Conservation (phyloP, 2,113 vertebrate genomes). For the Aphyosemion australe region DNA sequence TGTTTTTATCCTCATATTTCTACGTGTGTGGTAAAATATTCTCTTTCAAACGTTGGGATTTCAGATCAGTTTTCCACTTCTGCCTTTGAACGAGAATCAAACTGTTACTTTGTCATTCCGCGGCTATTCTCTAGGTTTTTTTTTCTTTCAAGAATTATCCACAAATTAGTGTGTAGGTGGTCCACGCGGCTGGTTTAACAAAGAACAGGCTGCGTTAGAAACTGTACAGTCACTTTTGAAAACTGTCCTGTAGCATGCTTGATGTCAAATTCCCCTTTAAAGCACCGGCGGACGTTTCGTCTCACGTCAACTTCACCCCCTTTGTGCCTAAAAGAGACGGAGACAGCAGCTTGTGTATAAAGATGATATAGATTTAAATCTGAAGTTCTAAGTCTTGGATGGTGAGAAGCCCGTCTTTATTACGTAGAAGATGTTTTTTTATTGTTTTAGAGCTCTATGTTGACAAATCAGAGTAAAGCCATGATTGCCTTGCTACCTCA, state of each 20-base stretch:
- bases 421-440: conserved; percentile 72
- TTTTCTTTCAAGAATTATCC: conserved; percentile 61
- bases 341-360: conserved; percentile 53
- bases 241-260: conserved; percentile 59
- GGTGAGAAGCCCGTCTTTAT: conserved; percentile 52
- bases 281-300: conserved; percentile 49
- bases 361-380: conserved; percentile 64
- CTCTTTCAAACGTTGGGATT: conserved; percentile 46
- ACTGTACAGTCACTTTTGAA: conserved; percentile 13
- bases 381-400: conserved; percentile 51
- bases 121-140: conserved; percentile 66
- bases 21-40: conserved; percentile 78
- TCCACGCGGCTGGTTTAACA: conserved; percentile 14
- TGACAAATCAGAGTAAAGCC: conserved; percentile 92
- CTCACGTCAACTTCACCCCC: conserved; percentile 61
- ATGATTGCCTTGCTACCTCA: conserved; percentile 99
- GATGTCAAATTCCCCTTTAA: conserved; percentile 72
- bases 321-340: conserved; percentile 78
- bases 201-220: conserved; percentile 26
- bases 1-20: conserved; percentile 78
- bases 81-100: conserved; percentile 72
- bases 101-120: conserved; percentile 82
- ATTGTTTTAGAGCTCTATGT: conserved; percentile 77
- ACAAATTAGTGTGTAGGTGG: conserved; percentile 39
- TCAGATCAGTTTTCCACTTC: conserved; percentile 42